Base-by-base conservation (phyloP, 53 echinoderm and acorn worm species). In the Henricia sp. region DNA sequence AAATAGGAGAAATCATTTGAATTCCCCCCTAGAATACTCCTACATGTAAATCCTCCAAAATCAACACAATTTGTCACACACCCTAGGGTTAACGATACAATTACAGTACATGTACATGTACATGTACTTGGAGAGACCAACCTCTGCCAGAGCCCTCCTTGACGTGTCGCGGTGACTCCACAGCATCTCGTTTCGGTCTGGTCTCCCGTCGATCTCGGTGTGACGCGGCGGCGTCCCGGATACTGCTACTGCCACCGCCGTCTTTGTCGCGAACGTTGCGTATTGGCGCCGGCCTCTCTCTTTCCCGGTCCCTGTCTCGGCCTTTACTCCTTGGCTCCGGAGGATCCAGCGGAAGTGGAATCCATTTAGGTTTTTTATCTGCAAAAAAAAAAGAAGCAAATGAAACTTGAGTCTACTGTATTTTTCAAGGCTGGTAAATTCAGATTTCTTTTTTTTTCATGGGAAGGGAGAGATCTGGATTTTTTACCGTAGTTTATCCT, bases 311-410 rank as follows among this genome's bases (percentile, higher is more conserved):
- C n/a, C 91, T 50, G 37, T 77, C 56, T 1, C 87, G 83, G 28
- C 91, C 90, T 71, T 94, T 89, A 51, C 83, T 43, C 25, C 91
- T 70, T 26, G 82, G 89, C 43, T 91, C 89, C 10, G 90, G 90
- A 12, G 94, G 92, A 53, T 97, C 95, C 21, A 95, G 38, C 34
- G 84, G 75, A 6, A 97, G 83, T 1, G 99, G 99, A 35, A 92
- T 94, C 99, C 99, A 97, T 87, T 92, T 97, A 41, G 90, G 97
- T 70, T 94, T 96, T 67, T 94, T 94, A 17, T 94, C 99, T 88
- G 92, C 38, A 62, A 41, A 13, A 70, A 53, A 58, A 13, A 29
- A 84, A 72, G 19, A 43, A 14, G 0, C 13, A 26, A 29, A 27
- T 33, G 9, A 78, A 28, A 20, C 51, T 82, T 66, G n/a, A n/a